Evolutionary conservation across 2,888 invertebrate genomes (phyloP).

Genomic region (Gastrophysa polygoni): DNA sequence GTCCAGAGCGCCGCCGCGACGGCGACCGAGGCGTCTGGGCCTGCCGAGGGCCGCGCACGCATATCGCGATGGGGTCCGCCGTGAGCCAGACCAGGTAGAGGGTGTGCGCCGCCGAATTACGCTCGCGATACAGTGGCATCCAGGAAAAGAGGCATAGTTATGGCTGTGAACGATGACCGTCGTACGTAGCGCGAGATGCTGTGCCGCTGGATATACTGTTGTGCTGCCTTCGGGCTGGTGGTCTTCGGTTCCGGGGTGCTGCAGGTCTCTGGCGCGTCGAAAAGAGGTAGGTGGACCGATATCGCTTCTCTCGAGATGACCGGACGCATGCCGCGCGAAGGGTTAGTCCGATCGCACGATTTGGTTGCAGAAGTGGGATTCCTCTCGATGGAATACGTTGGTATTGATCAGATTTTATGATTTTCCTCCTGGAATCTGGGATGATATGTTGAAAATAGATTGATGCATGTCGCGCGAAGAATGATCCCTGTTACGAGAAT

Average conservation of each 20-base stretch:
- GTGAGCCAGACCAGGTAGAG: constrained; percentile 51
- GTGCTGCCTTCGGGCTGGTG: constrained; percentile 45
- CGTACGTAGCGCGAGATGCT: constrained; percentile 56
- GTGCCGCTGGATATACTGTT: constrained; percentile 52
- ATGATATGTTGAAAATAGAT: too few relatives aligned
- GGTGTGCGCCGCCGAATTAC: constrained; percentile 47
- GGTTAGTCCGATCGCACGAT: not conserved
- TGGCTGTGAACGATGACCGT: constrained; percentile 57
- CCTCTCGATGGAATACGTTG: too few relatives aligned
- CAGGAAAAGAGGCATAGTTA: constrained; percentile 39
- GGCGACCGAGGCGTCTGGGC: constrained; percentile 42
- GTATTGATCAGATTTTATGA: too few relatives aligned
- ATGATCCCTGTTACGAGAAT: too few relatives aligned
- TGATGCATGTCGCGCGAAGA: too few relatives aligned
- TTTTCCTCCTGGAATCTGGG: too few relatives aligned
- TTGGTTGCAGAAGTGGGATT: not conserved
- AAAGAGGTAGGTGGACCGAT: constrained; percentile 52
- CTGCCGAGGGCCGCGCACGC: constrained; percentile 48
- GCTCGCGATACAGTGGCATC: constrained; percentile 24
- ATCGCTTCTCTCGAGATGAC: not conserved
- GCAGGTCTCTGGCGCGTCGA: constrained; percentile 51
- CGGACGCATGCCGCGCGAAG: not conserved
- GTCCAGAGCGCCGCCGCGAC: constrained; percentile 44
- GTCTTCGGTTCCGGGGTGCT: constrained; percentile 34
- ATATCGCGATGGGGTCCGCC: constrained; percentile 54